Base-by-base conservation (phyloP, 2,797 vertebrate species). In the Gastrophryne carolinensis region DNA sequence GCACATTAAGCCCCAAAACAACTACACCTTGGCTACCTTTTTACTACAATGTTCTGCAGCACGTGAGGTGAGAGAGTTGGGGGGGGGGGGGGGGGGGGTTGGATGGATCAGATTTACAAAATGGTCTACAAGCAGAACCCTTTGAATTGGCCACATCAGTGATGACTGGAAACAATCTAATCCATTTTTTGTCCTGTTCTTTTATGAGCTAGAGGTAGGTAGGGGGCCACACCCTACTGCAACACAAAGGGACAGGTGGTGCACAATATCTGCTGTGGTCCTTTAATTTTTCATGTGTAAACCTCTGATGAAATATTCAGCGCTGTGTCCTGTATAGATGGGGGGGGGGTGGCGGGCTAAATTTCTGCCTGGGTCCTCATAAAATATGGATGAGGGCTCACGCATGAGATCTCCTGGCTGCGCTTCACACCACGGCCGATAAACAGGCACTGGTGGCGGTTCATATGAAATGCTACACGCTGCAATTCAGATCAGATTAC, bases 221-320 rank as follows among this genome's bases (percentile, higher is more conserved):
- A n/a, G n/a, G 1, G 37, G 37, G 1, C 1, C 39, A 5, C 30
- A 17, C 24, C 2, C 2, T 5, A n/a, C 29, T 21, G 12, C 10
- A 39, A 24, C 19, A 49, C 23, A 24, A 21, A 23, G 32, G 11
- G 17, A 13, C 65, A 15, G 30, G 19, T 30, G 13, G 65, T 29
- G n/a, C 23, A 19, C 1, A 0, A 1, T 21, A 12, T 19, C 12
- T 50, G 19, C 35, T 50, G 7, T 10, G 30, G 29, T 17, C 54
- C 15, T 27, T 54, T 23, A 56, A 57, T 56, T 70, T 47, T 58
- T 24, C 50, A 56, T 68, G 65, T 67, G 49, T 54, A 34, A 68
- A 39, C 47, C 50, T 34, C 19, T 41, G 27, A 68, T 68, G 11
- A 68, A 68, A 68, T 68, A 68, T 68, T 68, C 50, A 27, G 15